Conservation (phyloP, 1,140 invertebrate genomes). For the Leptinotarsa defecta region DNA sequence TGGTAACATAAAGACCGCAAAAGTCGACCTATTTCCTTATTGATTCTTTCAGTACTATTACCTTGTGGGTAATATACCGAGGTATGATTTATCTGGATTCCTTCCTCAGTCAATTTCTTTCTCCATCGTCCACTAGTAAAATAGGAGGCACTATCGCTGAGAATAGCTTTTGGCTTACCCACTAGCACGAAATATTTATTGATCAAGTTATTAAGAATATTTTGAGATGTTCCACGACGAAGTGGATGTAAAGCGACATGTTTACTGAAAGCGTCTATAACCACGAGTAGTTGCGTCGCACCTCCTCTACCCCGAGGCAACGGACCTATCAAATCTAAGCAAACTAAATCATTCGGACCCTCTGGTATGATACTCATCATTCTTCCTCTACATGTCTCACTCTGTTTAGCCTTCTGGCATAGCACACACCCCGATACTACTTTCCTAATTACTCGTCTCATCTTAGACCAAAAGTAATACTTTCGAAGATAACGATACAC, state of each 20-base stretch:
- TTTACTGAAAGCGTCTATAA: constrained; percentile 22
- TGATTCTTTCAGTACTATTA: background rate
- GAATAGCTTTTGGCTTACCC: constrained; percentile 14
- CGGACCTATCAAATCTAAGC: background rate
- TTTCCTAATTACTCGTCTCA: background rate
- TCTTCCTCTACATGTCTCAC: too few species aligned
- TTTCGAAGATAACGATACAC: background rate
- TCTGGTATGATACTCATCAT: background rate
- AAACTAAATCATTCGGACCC: background rate
- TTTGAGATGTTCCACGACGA: background rate
- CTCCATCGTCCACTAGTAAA: background rate
- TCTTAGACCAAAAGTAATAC: constrained; percentile 20
- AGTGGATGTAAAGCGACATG: constrained; percentile 18
- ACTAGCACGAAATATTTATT: constrained; percentile 15
- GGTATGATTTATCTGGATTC: background rate
- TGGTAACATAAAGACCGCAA: background rate
- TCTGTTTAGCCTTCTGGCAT: too few species aligned
- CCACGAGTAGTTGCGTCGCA: constrained; percentile 17
- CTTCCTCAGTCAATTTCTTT: background rate
- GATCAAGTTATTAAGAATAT: background rate
- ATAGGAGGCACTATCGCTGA: background rate
- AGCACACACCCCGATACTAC: constrained; percentile 2
- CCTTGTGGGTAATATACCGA: background rate
- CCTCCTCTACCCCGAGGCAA: constrained; percentile 14
- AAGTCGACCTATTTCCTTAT: background rate